Conservation (phyloP, 2,113 vertebrate species). For the Ammodytes dubius region DNA sequence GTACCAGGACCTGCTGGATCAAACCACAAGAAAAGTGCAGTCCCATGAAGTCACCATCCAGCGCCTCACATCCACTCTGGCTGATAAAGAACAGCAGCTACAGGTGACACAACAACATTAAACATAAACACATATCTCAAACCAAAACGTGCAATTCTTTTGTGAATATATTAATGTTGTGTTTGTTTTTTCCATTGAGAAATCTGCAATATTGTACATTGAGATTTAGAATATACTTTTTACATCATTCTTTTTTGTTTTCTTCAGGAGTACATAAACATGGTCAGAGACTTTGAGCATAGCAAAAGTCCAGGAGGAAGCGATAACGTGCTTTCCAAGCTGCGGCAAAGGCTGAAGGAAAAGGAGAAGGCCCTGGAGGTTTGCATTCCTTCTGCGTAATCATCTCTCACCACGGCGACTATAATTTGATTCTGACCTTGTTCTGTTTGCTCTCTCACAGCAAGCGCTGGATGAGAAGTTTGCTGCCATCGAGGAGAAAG, state of each 20-base stretch:
- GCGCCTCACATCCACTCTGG: slow-evolving; percentile 83
- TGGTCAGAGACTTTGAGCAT: slow-evolving; percentile 81
- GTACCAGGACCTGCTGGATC: slow-evolving; percentile 85
- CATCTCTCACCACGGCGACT: background rate
- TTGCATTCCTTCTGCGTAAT: slow-evolving; percentile 5
- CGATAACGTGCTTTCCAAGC: slow-evolving; percentile 79
- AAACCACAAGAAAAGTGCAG: slow-evolving; percentile 86
- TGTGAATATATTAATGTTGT: background rate
- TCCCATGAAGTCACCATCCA: slow-evolving; percentile 87
- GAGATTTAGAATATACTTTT: background rate
- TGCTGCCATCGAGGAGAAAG: slow-evolving; percentile 85
- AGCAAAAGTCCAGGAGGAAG: slow-evolving; percentile 79
- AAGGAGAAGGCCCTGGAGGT: slow-evolving; percentile 87
- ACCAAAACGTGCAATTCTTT: background rate
- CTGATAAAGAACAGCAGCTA: slow-evolving; percentile 88
- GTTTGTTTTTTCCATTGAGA: background rate
- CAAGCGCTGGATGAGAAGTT: slow-evolving; percentile 85
- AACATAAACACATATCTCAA: background rate
- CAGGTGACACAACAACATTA: slow-evolving; percentile 81
- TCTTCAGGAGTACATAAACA: slow-evolving; percentile 85
- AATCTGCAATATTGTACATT: background rate
- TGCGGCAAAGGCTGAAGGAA: slow-evolving; percentile 85
- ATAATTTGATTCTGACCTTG: slow-evolving; percentile 16
- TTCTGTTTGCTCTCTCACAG: slow-evolving; percentile 61
- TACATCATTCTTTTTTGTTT: slow-evolving; percentile 9